Evolutionary conservation across 1,140 invertebrate genomes (phyloP).

Genomic region (Listronotus oregonensis): DNA sequence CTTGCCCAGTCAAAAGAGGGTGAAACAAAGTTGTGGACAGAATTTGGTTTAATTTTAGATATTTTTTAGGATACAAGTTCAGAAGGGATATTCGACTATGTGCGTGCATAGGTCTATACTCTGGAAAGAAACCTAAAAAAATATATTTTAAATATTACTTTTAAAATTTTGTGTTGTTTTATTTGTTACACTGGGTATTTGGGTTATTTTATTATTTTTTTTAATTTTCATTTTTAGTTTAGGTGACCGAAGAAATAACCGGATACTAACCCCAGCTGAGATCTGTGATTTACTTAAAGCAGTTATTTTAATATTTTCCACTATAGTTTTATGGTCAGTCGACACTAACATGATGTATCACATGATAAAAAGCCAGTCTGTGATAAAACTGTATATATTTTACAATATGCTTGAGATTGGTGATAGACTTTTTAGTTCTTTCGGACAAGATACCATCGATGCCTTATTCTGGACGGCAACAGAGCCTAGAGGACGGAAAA

Average conservation of each 20-base stretch:
- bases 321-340: conserved; percentile 84
- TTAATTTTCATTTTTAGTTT: conserved; percentile 34
- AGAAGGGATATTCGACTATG: no score
- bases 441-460: conserved; percentile 98
- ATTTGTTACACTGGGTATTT: no score
- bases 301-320: conserved; percentile 82
- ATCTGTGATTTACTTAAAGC: conserved; percentile 96
- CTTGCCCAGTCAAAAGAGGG: no score
- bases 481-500: conserved; percentile 81
- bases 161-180: no score
- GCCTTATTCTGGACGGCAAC: conserved; percentile 97
- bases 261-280: conserved; percentile 82
- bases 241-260: conserved; percentile 36
- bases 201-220: no score
- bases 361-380: conserved; percentile 96
- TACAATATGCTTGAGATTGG: conserved; percentile 99
- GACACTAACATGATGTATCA: conserved; percentile 99
- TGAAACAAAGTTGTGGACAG: no score
- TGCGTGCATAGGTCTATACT: no score
- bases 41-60: no score
- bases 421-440: conserved; percentile 93
- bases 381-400: conserved; percentile 99
- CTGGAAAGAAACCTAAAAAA: no score
- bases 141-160: no score
- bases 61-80: no score